Evolutionary conservation across 1,140 invertebrate genomes (phyloP), one percentile per base, ranked within the genome.

Genomic region (Drosophila simulans): DNA sequence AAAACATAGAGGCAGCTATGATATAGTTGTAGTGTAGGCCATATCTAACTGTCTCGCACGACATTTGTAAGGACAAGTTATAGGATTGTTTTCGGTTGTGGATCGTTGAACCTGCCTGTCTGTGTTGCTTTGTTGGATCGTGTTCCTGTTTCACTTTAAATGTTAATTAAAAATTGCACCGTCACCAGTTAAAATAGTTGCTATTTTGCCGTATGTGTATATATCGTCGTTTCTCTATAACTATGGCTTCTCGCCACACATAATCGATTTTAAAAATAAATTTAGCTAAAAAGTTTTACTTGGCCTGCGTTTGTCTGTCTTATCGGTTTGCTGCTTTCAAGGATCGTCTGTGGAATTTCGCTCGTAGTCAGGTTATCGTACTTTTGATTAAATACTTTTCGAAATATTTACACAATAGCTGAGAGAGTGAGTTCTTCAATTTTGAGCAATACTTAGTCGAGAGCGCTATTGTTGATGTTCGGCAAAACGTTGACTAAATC

Each of bases 201-300:
- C 62, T 85, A 85, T 74, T 69, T 56, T 59, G 66, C 34, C 77
- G 71, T 77, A 69, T 72, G 70, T 81, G 62, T 77, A 69, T 78
- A 70, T 22, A 22, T 22, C 20, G 20, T 70, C 42, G 42, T 69
- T 70, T 70, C 46, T 42, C 56, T 68, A 59, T 78, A 77, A 20
- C 53, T 77, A 77, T 70, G 63, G 69, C 72, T 42, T 80, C 48
- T 48, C 52, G 20, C 3, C 20, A 22, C 56, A 76, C 60, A 59
- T 62, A 71, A 62, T 66, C 53, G 42, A 43, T 75, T 31, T 43
- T 58, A 89, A 89, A 62, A 83, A 84, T 89, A 89, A 80, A 84
- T 88, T 88, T 88, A 77, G 80, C 84, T 89, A 88, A 88, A 88
- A 88, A 79, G 76, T 88, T 88, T 89, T 88, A 88, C 84, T 88